A percentile compares a stretch with the other conserved stretches of the same genome.
These are phyloP conservation scores for Gobio occitaniae DNA, from an alignment of 2,797 vertebrate genomes.

Conservation along the genomic window DNA sequence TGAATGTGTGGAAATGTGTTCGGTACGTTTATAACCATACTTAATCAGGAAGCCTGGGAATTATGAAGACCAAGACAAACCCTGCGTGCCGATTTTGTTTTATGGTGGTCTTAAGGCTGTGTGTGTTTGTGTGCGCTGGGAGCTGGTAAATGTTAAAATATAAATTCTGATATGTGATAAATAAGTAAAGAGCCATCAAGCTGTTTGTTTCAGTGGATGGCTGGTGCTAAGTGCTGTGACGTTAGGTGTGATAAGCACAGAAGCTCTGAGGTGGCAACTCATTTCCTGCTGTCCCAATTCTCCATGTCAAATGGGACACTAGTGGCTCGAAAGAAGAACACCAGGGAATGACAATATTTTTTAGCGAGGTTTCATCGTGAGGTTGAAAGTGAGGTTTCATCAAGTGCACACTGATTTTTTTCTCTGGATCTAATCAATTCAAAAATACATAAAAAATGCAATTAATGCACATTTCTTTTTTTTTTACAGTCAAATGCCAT, in stretches of 20 bases:
- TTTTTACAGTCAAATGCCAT: neutral
- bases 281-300: constrained; percentile 63
- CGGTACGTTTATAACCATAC: constrained; percentile 31
- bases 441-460: neutral
- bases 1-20: constrained; percentile 47
- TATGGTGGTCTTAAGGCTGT: neutral
- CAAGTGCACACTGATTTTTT: neutral
- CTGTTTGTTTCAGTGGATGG: constrained; percentile 43
- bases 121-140: constrained; percentile 3
- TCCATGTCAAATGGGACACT: constrained; percentile 45
- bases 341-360: neutral
- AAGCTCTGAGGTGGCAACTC: constrained; percentile 38
- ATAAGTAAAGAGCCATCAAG: constrained; percentile 54
- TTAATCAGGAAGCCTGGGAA: constrained; percentile 39
- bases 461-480: neutral
- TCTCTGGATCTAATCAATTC: neutral
- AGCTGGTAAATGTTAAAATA: constrained; percentile 46
- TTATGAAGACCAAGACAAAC: constrained; percentile 43
- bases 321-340: constrained; percentile 19
- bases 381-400: neutral
- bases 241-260: constrained; percentile 10
- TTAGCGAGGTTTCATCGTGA: no score
- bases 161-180: constrained; percentile 57
- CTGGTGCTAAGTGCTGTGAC: constrained; percentile 3
- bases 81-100: neutral